Conservation (phyloP, 2,113 vertebrate genomes). For the Ammodytes dubius region DNA sequence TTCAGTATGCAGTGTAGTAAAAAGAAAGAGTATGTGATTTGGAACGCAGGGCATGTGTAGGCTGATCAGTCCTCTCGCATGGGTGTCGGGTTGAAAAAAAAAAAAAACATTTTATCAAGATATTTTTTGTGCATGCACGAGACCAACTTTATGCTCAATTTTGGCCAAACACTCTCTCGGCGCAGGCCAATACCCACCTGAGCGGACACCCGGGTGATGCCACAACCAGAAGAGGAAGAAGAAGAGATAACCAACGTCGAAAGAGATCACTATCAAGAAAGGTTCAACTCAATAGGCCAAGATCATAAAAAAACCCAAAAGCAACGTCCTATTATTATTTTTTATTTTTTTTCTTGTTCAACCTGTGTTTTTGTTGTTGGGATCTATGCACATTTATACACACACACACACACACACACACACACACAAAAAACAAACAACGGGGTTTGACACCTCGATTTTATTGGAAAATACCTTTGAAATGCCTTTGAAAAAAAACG, state of each 20-base stretch:
- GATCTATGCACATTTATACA: slow-evolving; percentile 53
- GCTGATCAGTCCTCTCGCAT: not conserved
- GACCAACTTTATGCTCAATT: slow-evolving; percentile 83
- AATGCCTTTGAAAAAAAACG: slow-evolving; percentile 43
- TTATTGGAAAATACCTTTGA: slow-evolving; percentile 52
- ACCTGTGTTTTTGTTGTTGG: slow-evolving; percentile 51
- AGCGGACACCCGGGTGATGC: slow-evolving; percentile 88
- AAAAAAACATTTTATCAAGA: not conserved
- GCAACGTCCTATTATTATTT: not conserved
- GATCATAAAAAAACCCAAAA: slow-evolving; percentile 65
- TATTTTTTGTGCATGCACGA: slow-evolving; percentile 56
- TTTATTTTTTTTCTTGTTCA: slow-evolving; percentile 24
- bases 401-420: not conserved
- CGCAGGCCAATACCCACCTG: slow-evolving; percentile 91
- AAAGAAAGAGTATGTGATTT: too few relatives aligned
- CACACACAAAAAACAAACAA: slow-evolving; percentile 14
- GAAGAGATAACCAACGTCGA: slow-evolving; percentile 85
- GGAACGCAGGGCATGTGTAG: too few relatives aligned
- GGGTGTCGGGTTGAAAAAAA: too few relatives aligned
- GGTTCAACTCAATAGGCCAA: slow-evolving; percentile 67
- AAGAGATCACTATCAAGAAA: slow-evolving; percentile 88
- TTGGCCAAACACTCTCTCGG: slow-evolving; percentile 90
- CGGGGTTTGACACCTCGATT: slow-evolving; percentile 63
- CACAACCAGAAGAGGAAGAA: slow-evolving; percentile 89
- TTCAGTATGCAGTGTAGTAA: too few relatives aligned